Evolutionary conservation across 2,888 invertebrate species (phyloP), one percentile per base, ranked within the genome.

Genomic region (Tinea semifulvella): DNA sequence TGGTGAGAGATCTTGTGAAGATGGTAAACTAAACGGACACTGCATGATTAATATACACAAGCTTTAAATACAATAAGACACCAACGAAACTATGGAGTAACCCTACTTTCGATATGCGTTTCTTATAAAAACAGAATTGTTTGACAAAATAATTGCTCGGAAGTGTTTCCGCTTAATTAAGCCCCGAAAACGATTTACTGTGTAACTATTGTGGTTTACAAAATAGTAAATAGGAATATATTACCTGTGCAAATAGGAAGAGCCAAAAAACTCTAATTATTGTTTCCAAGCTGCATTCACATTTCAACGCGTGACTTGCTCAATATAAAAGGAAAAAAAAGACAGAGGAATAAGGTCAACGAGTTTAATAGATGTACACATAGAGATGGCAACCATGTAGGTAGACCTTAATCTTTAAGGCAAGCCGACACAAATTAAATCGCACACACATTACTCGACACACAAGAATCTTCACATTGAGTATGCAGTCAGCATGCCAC

Each of bases 1-100:
- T 51, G 57, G 58, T 71, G 75, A 75, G 70, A 72, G 75, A 75
- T 68, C 61, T 62, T 62, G 60, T 63, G 67, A 74, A 77, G 72
- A 72, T 64, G 68, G 16, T 36, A 36, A 36, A 13, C 11, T 16
- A 35, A 16, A 35, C 35, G 35, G 4, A 16, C 35, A 35, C 17
- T 13, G 17, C 11, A 5, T 6, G 4, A 36, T 36, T 18, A 17
- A 18, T 36, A 36, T 17, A 36, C 36, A 36, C n/a, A 36, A 36
- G 18, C 17, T 18, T 18, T 7, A 16, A 10, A 36, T 11, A 16
- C 18, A 36, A 8, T 14, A 31, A n/a, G n/a, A n/a, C n/a, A n/a
- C n/a, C n/a, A n/a, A n/a, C n/a, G n/a, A n/a, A n/a, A n/a, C n/a
- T n/a, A n/a, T n/a, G n/a, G n/a, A n/a, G n/a, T n/a, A n/a, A n/a